Conservation (phyloP, 2,113 vertebrate genomes). For the Furnarius figulus region DNA sequence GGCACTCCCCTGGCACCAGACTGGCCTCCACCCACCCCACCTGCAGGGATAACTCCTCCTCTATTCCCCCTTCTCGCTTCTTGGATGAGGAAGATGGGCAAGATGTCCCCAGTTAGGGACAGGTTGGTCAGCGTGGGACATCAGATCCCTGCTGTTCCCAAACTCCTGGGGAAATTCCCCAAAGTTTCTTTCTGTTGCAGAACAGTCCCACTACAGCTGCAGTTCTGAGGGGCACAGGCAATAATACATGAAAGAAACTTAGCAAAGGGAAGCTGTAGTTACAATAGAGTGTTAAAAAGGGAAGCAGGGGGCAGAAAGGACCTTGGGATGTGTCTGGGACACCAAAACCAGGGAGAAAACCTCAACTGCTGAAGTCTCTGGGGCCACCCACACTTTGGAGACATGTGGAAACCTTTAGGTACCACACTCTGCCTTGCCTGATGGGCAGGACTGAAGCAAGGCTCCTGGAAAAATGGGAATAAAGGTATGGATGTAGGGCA, state of each 20-base stretch:
- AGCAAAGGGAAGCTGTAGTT: background rate
- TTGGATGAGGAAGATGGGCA: background rate
- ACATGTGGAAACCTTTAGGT: accelerated
- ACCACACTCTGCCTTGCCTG: accelerated
- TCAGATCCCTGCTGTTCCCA: background rate
- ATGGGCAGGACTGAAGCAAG: background rate
- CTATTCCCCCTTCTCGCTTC: background rate
- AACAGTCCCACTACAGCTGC: background rate
- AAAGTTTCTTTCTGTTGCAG: background rate
- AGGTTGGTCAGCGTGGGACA: background rate
- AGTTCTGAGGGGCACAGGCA: background rate
- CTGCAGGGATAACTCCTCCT: accelerated
- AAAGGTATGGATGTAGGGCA: background rate
- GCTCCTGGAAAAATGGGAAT: background rate
- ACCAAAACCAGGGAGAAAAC: background rate
- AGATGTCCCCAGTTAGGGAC: background rate
- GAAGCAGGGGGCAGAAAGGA: background rate
- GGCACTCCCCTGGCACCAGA: background rate
- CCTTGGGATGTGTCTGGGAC: background rate
- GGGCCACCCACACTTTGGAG: background rate
- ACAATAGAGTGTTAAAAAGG: background rate
- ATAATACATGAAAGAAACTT: background rate
- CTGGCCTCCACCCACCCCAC: background rate
- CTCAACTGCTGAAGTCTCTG: background rate
- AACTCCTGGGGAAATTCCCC: background rate